Evolutionary conservation across 2,113 vertebrate genomes (phyloP), one percentile per base, ranked within the genome.

Genomic region (Scomber scombrus): DNA sequence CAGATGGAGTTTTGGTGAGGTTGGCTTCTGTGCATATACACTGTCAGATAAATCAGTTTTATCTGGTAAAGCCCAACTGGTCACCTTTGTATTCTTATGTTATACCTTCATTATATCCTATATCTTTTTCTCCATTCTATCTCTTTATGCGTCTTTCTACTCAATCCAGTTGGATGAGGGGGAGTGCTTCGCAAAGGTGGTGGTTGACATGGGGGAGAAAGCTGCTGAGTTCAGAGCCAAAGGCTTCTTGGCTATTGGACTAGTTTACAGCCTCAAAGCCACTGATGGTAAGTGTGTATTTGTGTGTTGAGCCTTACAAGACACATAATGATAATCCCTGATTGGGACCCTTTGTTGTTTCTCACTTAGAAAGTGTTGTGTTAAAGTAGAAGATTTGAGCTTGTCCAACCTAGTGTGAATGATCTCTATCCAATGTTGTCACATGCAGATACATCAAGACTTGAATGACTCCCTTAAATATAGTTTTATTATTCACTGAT

Each of bases 201-300:
- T 99, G 80, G 96, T 99, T 46, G 97, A 99, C 80, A 96, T 96
- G 77, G 97, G 96, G 63, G 97, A 98, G 80, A 98, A 97, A 92
- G 96, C 96, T 0, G 95, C 97, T 0, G 98, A 99, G 88, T 99
- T 99, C 94, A 95, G 97, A 92, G 97, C 97, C 86, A 99, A 99
- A 95, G 97, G 98, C 79, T 97, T 95, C 93, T 91, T 99, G 80
- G 98, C 98, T 3, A 92, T 97, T 31, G 98, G 98, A 78, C 93
- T 99, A 68, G 96, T 97, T 9, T 98, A 97, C 90, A 99, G 98
- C 88, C 95, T 99, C 45, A 98, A 97, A 89, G 98, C 98, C 79
- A 98, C 97, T n/a, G 98, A 99, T 31, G 97, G 98, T 99, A 91
- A 95, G 95, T 60, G 3, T 57, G 4, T 46, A 10, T 46, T 23